Base-by-base conservation (phyloP, 2,888 invertebrate genomes). In the Belgica antarctica region DNA sequence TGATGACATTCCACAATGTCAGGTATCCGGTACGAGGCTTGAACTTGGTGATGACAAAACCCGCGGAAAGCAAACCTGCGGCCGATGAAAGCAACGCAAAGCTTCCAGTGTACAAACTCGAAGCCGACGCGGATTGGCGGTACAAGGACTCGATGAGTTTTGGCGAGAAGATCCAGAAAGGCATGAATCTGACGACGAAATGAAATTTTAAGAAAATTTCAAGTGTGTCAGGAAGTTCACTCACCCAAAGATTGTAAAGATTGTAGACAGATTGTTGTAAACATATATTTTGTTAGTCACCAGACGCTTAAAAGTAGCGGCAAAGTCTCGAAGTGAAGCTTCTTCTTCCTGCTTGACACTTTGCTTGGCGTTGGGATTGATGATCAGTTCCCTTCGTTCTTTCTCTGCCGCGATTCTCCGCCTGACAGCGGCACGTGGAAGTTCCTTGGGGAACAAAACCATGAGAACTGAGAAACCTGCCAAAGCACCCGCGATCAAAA, bases 71-170 rank as follows among this genome's bases (percentile, higher is more conserved):
- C 70, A 86, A 82, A 1, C 86, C 86, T 57, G 84, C 78, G 1
- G 85, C 84, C 62, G 84, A 85, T 76, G 85, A 85, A 3, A 84
- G 79, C 22, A 85, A 77, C 12, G 85, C 84, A 5, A 83, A 83
- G 7, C 83, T 83, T 46, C 84, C 89, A 71, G 88, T 86, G 71
- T 87, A 83, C 57, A 88, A 78, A 72, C 86, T 87, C 0, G 88
- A 86, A 19, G 80, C 82, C 1, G 86, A 85, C 0, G 89, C 87
- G 1, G 87, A 85, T 73, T 86, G 84, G 71, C 84, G 82, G 78
- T 87, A 89, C 77, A 88, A 87, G 0, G 86, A 87, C 78, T 89
- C 88, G 70, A 89, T 86, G 75, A 87, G 87, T 76, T 89, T 89
- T 0, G 89, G 87, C 80, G 88, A 82, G 76, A 87, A 89, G 34